These are phyloP conservation scores for Oryzias javanicus DNA, from an alignment of 2,113 vertebrate species.

Conservation along the genomic window DNA sequence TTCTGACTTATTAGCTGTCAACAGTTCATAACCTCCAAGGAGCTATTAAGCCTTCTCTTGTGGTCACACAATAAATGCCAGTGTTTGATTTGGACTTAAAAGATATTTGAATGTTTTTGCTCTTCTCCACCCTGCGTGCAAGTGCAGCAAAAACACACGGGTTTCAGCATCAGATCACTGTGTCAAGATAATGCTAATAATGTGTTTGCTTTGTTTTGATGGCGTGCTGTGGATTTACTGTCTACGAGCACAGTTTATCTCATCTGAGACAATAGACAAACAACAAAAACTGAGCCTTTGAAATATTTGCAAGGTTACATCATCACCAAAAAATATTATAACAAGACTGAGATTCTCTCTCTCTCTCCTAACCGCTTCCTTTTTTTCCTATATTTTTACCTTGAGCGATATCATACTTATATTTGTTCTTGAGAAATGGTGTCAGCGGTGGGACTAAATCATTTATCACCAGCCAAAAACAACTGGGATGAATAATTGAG, in stretches of 20 bases:
- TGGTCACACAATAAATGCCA: constrained; percentile 87
- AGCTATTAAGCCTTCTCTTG: constrained; percentile 90
- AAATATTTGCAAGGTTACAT: constrained; percentile 17
- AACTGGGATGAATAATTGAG: constrained; percentile 85
- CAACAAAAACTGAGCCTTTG: constrained; percentile 3
- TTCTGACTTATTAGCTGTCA: constrained; percentile 99
- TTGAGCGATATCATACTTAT: constrained; percentile 52
- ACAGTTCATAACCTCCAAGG: constrained; percentile 97
- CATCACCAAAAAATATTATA: constrained; percentile 5
- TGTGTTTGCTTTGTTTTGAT: constrained; percentile 50
- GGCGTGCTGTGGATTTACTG: constrained; percentile 30
- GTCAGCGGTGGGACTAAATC: constrained; percentile 90
- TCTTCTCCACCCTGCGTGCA: constrained; percentile 53
- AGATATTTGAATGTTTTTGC: constrained; percentile 60
- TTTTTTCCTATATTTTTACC: constrained; percentile 10
- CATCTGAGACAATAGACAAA: constrained; percentile 29
- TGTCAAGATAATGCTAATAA: constrained; percentile 61
- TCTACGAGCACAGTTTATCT: constrained; percentile 30
- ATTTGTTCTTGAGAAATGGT: constrained; percentile 79
- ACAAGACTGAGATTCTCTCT: not conserved
- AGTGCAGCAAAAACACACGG: constrained; percentile 61
- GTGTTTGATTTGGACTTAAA: constrained; percentile 86
- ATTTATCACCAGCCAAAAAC: constrained; percentile 97
- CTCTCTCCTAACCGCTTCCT: not conserved
- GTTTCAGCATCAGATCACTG: constrained; percentile 37